Percentiles rank a stretch among this genome's conserved stretches.
These are phyloP conservation scores for Pocillopora damicornis DNA, from an alignment of 64 coral and sea anemone species.

Conservation along the genomic window DNA sequence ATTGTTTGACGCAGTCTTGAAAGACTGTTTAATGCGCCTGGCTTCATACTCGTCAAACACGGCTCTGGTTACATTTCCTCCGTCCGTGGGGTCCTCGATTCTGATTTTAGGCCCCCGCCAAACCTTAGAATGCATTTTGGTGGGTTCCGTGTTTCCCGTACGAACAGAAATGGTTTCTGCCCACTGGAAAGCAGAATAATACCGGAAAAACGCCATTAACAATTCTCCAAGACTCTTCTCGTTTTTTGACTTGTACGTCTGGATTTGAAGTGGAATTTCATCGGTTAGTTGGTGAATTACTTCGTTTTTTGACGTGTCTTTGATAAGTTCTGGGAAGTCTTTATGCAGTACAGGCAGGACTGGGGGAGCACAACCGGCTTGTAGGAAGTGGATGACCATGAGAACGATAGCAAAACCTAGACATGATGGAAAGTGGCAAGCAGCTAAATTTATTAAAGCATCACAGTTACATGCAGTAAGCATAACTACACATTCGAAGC, in stretches of 20 bases:
- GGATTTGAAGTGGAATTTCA: slow-evolving; percentile 1
- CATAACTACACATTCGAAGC: too few relatives aligned
- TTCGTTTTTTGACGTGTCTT: background rate
- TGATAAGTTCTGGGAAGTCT: slow-evolving; percentile 16
- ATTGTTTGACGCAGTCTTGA: background rate
- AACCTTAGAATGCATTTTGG: background rate
- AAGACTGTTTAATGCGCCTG: slow-evolving; percentile 22
- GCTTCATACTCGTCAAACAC: slow-evolving; percentile 24
- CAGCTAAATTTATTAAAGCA: background rate
- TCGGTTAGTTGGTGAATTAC: background rate
- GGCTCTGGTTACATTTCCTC: slow-evolving; percentile 22
- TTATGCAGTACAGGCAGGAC: slow-evolving; percentile 13
- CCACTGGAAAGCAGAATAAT: slow-evolving; percentile 19
- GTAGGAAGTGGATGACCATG: slow-evolving; percentile 6
- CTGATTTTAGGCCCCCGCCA: slow-evolving; percentile 40
- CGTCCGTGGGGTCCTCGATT: slow-evolving; percentile 27
- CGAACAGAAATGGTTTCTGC: slow-evolving; percentile 2
- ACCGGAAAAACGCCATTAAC: slow-evolving; percentile 10
- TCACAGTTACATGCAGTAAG: too few relatives aligned
- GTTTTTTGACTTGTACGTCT: background rate
- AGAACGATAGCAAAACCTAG: slow-evolving; percentile 27
- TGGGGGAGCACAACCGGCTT: background rate
- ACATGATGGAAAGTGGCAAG: background rate
- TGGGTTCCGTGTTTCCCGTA: background rate
- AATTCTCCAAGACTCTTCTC: slow-evolving; percentile 20